Evolutionary conservation across 2,797 vertebrate genomes (phyloP).

Genomic region (Hylomyscus alleni): DNA sequence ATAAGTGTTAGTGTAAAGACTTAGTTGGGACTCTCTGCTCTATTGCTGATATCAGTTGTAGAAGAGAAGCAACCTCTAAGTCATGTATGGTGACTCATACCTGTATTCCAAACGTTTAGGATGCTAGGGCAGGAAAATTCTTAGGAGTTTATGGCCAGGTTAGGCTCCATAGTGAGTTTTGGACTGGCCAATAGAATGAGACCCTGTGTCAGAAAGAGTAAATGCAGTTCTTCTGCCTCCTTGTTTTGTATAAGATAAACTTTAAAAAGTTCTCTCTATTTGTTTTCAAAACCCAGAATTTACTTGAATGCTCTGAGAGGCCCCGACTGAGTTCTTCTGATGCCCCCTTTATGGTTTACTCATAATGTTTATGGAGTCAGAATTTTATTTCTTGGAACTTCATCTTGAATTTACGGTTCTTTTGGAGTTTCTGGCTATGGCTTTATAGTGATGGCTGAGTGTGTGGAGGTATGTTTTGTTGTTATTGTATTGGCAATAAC

Average conservation of each 20-base stretch:
- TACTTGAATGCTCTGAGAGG: not conserved
- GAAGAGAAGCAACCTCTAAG: not conserved
- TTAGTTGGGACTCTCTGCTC: not conserved
- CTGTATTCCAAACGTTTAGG: not conserved
- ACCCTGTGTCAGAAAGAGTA: not conserved
- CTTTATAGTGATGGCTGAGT: not conserved
- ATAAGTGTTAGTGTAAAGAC: not conserved
- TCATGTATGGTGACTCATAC: not conserved
- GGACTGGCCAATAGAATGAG: not conserved
- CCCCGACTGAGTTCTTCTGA: not conserved
- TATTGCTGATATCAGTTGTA: not conserved
- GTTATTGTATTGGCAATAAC: conserved; percentile 48
- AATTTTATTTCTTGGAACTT: conserved; percentile 45
- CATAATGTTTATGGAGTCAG: not conserved
- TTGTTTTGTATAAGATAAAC: not conserved
- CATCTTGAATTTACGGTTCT: conserved; percentile 28
- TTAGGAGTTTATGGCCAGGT: not conserved
- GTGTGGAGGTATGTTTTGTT: conserved; percentile 18
- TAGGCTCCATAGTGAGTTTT: not conserved
- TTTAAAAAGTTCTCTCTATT: not conserved
- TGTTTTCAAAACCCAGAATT: conserved; percentile 31
- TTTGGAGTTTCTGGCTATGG: not conserved
- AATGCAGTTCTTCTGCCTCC: not conserved
- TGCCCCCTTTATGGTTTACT: not conserved
- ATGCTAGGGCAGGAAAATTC: not conserved